Evolutionary conservation across 2,888 invertebrate species (phyloP), one percentile per base, ranked within the genome.

Genomic region (Trachelus stipa): DNA sequence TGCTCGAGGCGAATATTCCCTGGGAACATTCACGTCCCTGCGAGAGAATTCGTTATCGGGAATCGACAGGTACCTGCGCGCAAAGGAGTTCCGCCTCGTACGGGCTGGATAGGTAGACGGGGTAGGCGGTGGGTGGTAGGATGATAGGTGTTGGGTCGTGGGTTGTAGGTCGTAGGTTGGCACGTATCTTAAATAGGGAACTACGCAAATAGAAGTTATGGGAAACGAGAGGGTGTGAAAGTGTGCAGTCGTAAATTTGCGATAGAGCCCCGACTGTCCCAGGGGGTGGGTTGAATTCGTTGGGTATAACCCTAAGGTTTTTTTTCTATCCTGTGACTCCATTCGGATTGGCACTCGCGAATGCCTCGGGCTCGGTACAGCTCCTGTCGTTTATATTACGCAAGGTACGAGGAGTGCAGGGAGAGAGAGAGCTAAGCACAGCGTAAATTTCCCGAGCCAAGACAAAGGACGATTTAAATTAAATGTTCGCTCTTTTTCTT

Each of bases 381-480:
- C 56, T 23, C 56, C 56, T 23, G 56, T 23, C 23, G 56, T 56
- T 56, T 15, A 23, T 23, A 56, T 1, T 23, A 9, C 56, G 9
- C 9, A 9, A 2, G 23, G 56, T 9, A 56, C 34, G 34, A 34
- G 9, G 23, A 23, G 23, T 1, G 56, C 56, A 9, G 56, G 56
- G 23, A 35, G 34, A 34, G 0, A 11, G 1, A 34, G 35, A 23
- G 23, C 56, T 23, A 56, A 34, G 30, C 30, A 23, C 30, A 23
- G 15, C 71, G 12, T 34, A 71, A 71, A 34, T 33, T 31, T 15
- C 4, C 31, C 71, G 76, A 74, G 68, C 74, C 79, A 73, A 78
- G 77, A 81, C 83, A 87, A 86, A 87, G 80, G 78, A 69, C 83
- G 85, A 86, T 88, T 86, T 83, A 85, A 88, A 88, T 88, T 85